phyloP scores from a whole-genome alignment of 2,113 vertebrate genomes.

The Emydura subglobosa region DNA sequence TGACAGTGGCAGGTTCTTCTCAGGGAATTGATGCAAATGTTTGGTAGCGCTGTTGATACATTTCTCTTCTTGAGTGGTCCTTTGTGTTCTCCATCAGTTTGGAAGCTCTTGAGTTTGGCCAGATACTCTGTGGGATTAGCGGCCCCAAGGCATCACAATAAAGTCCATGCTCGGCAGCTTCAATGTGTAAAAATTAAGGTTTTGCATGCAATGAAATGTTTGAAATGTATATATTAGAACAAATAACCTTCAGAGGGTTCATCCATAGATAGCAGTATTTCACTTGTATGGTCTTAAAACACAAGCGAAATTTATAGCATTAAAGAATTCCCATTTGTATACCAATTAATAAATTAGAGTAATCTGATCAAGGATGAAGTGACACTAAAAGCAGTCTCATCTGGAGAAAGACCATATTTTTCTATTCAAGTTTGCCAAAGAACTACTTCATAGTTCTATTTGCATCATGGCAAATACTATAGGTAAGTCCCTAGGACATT shows the following conservation, averaged over 20 bases:
- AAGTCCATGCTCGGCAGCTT: no score
- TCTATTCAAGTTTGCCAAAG: not conserved
- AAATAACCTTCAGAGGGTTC: conserved; percentile 17
- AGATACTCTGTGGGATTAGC: no score
- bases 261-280: not conserved
- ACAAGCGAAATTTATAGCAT: not conserved
- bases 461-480: not conserved
- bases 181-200: no score
- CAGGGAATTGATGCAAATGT: no score
- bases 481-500: not conserved
- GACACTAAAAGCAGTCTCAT: not conserved
- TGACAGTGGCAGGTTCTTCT: no score
- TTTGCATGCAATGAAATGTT: not conserved
- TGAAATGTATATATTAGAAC: not conserved
- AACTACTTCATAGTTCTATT: not conserved
- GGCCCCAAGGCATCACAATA: no score
- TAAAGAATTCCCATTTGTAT: not conserved
- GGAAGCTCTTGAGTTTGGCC: no score
- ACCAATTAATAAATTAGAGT: not conserved
- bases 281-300: conserved; percentile 12
- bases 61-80: no score
- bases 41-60: no score
- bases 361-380: not conserved
- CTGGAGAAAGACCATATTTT: not conserved
- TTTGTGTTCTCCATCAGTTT: no score